Evolutionary conservation across 1,140 invertebrate species (phyloP).

Genomic region (Trachelipus rathkii): DNA sequence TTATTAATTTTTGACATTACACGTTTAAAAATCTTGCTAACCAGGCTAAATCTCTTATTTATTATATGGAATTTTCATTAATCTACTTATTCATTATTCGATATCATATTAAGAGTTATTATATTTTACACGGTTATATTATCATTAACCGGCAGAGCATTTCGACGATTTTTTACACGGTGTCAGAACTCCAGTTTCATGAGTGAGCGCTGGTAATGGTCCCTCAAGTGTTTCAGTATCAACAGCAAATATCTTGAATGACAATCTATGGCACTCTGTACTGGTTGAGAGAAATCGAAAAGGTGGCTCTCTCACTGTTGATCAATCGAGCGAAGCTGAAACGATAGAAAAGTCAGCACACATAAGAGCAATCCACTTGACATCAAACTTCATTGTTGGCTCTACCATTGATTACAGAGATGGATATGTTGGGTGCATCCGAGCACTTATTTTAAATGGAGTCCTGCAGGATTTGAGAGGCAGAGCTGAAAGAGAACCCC

Average conservation of each 20-base stretch:
- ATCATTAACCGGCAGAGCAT: no score
- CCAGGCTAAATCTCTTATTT: no score
- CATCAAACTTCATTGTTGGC: constrained; percentile 73
- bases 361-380: constrained; percentile 76
- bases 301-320: constrained; percentile 77
- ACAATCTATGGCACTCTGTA: constrained; percentile 92
- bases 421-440: constrained; percentile 90
- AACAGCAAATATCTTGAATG: constrained; percentile 74
- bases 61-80: no score
- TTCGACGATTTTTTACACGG: constrained; percentile 19
- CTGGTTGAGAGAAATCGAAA: constrained; percentile 87
- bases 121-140: no score
- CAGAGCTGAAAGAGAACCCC: constrained; percentile 45
- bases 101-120: no score
- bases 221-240: constrained; percentile 76
- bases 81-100: no score
- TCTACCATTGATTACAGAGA: constrained; percentile 79
- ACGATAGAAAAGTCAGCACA: constrained; percentile 76
- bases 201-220: constrained; percentile 83
- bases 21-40: no score
- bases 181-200: constrained; percentile 66
- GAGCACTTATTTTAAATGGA: constrained; percentile 88
- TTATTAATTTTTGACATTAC: no score
- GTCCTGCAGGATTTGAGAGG: constrained; percentile 71
- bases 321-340: constrained; percentile 75